phyloP scores from a whole-genome alignment of 2,888 invertebrate species.

The Pollenia griseotomentosa region DNA sequence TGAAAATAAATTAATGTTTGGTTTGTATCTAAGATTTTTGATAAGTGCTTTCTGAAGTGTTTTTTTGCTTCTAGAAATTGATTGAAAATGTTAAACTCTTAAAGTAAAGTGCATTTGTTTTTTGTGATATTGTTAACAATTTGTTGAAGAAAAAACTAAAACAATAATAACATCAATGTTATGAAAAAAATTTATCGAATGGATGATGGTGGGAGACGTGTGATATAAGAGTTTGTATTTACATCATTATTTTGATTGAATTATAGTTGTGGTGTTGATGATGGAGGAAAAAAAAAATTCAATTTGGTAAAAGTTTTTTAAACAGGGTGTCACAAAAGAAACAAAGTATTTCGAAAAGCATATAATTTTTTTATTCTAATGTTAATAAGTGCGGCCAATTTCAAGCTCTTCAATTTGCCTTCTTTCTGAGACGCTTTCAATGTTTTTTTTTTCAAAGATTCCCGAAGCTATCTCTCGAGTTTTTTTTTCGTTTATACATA shows the following conservation, averaged over 20 bases:
- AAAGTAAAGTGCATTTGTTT: constrained; percentile 59
- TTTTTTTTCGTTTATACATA: no score
- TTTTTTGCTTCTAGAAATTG: constrained; percentile 28
- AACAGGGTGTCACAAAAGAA: not conserved
- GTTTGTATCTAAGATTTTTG: constrained; percentile 8
- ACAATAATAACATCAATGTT: not conserved
- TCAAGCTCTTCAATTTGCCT: not conserved
- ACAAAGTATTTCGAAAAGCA: not conserved
- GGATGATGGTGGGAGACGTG: constrained; percentile 63
- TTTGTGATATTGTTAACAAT: constrained; percentile 39
- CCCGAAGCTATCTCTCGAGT: no score
- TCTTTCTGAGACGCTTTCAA: no score
- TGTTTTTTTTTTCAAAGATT: no score
- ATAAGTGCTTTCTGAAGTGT: constrained; percentile 56
- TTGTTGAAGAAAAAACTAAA: constrained; percentile 35
- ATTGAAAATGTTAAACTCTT: constrained; percentile 57
- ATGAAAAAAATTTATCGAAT: constrained; percentile 1
- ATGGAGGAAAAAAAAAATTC: not conserved
- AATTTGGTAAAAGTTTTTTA: constrained; percentile 26
- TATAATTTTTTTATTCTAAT: not conserved
- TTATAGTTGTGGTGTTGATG: constrained; percentile 4
- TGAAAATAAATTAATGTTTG: constrained; percentile 24
- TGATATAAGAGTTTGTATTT: constrained; percentile 63
- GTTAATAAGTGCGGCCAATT: not conserved
- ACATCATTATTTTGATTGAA: constrained; percentile 61